Conservation (phyloP, 92 coral and sea anemone genomes). For the Scolanthus callimorphus region DNA sequence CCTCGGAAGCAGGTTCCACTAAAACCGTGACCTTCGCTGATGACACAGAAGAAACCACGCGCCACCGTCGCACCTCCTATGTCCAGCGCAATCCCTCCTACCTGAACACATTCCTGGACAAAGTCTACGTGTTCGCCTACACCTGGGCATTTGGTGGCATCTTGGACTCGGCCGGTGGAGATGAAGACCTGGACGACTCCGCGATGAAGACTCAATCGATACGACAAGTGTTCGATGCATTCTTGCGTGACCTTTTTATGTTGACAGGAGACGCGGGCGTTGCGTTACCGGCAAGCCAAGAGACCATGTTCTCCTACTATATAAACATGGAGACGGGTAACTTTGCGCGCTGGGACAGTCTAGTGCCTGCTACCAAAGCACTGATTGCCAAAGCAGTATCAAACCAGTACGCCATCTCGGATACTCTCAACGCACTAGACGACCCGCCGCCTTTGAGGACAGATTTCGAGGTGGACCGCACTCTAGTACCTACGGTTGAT, state of each 20-base stretch:
- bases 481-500: constrained; percentile 90
- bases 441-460: constrained; percentile 51
- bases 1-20: constrained; percentile 37
- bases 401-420: constrained; percentile 70
- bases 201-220: constrained; percentile 10
- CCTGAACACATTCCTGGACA: constrained; percentile 56
- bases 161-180: constrained; percentile 37
- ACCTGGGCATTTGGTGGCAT: constrained; percentile 96
- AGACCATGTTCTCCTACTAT: constrained; percentile 78
- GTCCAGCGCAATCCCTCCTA: constrained; percentile 63
- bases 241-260: constrained; percentile 66
- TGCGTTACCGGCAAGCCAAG: constrained; percentile 62
- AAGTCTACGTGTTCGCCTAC: constrained; percentile 82
- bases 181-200: constrained; percentile 48
- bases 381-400: constrained; percentile 90
- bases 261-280: constrained; percentile 33
- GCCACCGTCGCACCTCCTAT: constrained; percentile 34
- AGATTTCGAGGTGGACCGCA: constrained; percentile 60
- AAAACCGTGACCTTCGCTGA: constrained; percentile 68
- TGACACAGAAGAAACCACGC: constrained; percentile 35
- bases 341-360: constrained; percentile 73
- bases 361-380: constrained; percentile 81
- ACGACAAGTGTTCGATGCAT: constrained; percentile 61
- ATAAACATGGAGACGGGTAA: constrained; percentile 87
- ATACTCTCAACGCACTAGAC: constrained; percentile 51